phyloP scores from a whole-genome alignment of 2,888 invertebrate genomes.

The Mechanitis messenoides region DNA sequence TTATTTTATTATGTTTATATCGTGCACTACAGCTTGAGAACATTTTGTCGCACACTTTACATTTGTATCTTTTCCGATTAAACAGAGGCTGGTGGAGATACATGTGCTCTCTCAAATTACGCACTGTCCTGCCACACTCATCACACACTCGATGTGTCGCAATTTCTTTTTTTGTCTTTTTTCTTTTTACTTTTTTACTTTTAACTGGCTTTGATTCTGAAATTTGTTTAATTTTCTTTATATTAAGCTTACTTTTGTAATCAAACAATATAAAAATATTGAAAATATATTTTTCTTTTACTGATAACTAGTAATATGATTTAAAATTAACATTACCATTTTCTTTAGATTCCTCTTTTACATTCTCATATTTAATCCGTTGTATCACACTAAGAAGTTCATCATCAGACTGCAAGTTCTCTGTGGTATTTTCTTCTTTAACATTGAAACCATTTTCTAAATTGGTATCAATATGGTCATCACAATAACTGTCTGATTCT shows the following conservation, averaged over 20 bases:
- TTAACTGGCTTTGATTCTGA: constrained; percentile 9
- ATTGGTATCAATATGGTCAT: constrained; percentile 23
- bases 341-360: constrained; percentile 38
- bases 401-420: constrained; percentile 48
- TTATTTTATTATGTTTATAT: constrained; percentile 49
- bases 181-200: constrained; percentile 24
- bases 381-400: constrained; percentile 55
- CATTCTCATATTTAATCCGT: constrained; percentile 42
- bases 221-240: constrained; percentile 5
- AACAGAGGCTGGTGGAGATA: constrained; percentile 40
- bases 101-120: constrained; percentile 48
- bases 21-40: constrained; percentile 45
- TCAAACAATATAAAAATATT: too few relatives aligned
- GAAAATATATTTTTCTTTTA: too few relatives aligned
- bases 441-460: constrained; percentile 27
- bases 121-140: constrained; percentile 56
- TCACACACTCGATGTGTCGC: constrained; percentile 47
- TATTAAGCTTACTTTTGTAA: background rate
- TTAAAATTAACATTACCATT: constrained; percentile 37
- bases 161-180: constrained; percentile 30
- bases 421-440: constrained; percentile 33
- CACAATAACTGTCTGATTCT: constrained; percentile 17
- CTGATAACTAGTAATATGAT: too few relatives aligned
- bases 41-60: constrained; percentile 50
- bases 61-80: constrained; percentile 39